Evolutionary conservation across 1,140 invertebrate genomes (phyloP), one percentile per base, ranked within the genome.

Genomic region (Drosophila navojoa): DNA sequence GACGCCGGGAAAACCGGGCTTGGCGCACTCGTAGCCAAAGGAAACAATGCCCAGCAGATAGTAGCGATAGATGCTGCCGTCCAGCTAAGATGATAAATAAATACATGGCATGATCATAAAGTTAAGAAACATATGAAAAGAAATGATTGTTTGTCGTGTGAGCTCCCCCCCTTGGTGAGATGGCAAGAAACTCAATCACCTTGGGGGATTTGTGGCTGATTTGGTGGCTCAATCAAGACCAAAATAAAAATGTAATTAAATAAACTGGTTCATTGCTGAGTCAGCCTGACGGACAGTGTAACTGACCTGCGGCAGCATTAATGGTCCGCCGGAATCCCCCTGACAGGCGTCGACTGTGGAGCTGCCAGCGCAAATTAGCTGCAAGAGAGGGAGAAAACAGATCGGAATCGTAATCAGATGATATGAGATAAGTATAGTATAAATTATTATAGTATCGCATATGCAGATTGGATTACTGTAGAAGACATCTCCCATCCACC

Each of bases 251-350:
- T 7, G 4, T 2, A n/a, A 80, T 22, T 19, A 3, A 5, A 32
- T 1, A 32, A 81, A 81, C 79, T 60, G 64, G 79, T 81, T 82
- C 38, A 5, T 19, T 11, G 11, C 50, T 85, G 81, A 81, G 4
- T 75, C 70, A 68, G 42, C 42, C 49, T 40, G 53, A 27, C 32
- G 58, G 10, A 52, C n/a, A 6, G 7, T 69, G 60, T 66, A 79
- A 78, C 82, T 82, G 70, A 91, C 90, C 86, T 91, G 79, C 9
- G 93, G 93, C 71, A 93, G 91, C 95, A 97, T 97, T 7, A 97
- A 89, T 52, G 91, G 91, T 52, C 97, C 97, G 16, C 97, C 97
- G 58, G 96, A 97, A 92, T 98, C 97, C 47, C 97, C 97, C 93
- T 97, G 95, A 87, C 97, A 98, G 27, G 97, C 95, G 89, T 98